Percentiles rank a stretch among this genome's conserved stretches.
phyloP scores from a whole-genome alignment of 2,888 invertebrate genomes.

The Andrena hattorfiana region DNA sequence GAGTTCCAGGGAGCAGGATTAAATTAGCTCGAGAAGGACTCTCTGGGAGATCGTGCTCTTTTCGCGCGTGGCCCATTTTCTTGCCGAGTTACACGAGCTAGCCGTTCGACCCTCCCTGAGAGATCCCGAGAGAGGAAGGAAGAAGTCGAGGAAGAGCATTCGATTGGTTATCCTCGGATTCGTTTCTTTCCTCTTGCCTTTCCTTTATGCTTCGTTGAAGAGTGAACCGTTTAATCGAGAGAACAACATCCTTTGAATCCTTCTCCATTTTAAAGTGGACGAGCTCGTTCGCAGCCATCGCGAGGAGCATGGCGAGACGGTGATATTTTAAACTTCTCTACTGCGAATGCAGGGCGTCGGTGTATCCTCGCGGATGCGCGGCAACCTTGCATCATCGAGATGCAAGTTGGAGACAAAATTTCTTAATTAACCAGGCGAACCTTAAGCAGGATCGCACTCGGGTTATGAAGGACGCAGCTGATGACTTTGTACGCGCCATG shows the following conservation, averaged over 20 bases:
- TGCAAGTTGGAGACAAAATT: constrained; percentile 36
- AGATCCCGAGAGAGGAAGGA: background rate
- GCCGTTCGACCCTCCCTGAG: background rate
- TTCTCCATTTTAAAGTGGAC: constrained; percentile 13
- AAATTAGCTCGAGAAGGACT: constrained; percentile 28
- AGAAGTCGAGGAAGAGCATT: background rate
- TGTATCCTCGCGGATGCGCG: background rate
- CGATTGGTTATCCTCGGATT: background rate
- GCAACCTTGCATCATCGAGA: background rate
- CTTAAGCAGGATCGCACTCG: background rate
- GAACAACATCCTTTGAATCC: constrained; percentile 12
- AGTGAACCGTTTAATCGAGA: background rate
- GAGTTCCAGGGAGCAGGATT: constrained; percentile 13
- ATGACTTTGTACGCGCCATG: constrained; percentile 4
- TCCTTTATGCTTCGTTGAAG: no score
- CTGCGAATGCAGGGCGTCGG: background rate
- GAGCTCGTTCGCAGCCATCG: background rate
- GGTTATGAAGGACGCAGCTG: constrained; percentile 25
- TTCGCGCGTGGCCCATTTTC: background rate
- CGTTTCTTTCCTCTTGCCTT: no score
- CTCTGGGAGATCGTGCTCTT: background rate
- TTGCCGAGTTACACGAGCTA: background rate
- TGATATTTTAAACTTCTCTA: constrained; percentile 1
- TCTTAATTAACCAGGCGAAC: constrained; percentile 45
- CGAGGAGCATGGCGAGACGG: background rate